Base-by-base conservation (phyloP, 2,113 vertebrate species). In the Miniopterus natalensis region DNA sequence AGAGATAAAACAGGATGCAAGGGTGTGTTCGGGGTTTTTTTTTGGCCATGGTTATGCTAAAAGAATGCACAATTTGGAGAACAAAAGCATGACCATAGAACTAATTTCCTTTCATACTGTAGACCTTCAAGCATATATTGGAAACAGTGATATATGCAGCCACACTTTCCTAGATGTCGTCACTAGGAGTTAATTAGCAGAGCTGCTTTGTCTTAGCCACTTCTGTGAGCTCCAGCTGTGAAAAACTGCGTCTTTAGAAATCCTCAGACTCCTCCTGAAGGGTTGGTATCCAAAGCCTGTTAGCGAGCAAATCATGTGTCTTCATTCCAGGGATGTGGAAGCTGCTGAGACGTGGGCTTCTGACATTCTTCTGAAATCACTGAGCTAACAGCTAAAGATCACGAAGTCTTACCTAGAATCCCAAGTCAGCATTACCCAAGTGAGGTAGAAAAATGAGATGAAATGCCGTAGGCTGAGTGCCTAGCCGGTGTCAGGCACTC, bases 11-110 rank as follows among this genome's bases (percentile, higher is more conserved):
- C 18, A 61, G 17, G 23, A 6, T 47, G 47, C 0, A 68, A 8
- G 4, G 20, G 11, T 23, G 14, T 45, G 63, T 61, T 80, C 15
- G 14, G 12, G 14, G 12, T 31, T 70, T 49, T 49, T 36, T 75
- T 47, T 70, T 45, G 40, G 15, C 14, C 9, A 23, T 63, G 21
- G 27, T 92, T 88, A 84, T 90, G 90, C 68, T 84, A 94, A 92
- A 92, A 93, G 29, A 15, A 45, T 23, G 2, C 12, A 66, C 7
- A 31, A 57, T 81, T 81, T 77, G 11, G 5, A 21, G 63, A 92
- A 65, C 1, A 57, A 51, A 92, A 96, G 42, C 20, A 9, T 80
- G n/a, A 77, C 15, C 1, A 51, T 11, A 84, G 10, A 31, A 63
- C 9, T 79, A 84, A 74, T 53, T 84, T 93, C 91, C 36, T 91